A percentile compares a stretch with the other conserved stretches of the same genome.
Conservation (phyloP, 2,888 invertebrate species). For the Microplitis manilae region DNA sequence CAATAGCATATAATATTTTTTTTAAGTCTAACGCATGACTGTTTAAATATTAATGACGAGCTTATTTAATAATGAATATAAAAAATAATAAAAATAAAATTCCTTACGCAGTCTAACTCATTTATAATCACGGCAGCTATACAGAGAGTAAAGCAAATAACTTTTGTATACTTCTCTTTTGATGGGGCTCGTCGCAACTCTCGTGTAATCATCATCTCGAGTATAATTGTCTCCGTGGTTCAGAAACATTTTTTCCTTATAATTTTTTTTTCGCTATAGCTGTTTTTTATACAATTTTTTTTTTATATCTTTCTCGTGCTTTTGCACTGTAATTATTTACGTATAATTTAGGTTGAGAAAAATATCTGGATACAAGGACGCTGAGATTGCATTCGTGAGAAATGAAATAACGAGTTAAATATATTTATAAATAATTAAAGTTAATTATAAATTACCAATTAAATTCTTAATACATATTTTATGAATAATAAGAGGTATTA, state of each 20-base stretch:
- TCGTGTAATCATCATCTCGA: constrained; percentile 36
- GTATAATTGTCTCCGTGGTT: constrained; percentile 63
- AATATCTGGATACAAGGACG: background rate
- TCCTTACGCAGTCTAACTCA: constrained; percentile 54
- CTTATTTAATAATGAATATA: too few relatives aligned
- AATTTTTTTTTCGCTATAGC: constrained; percentile 18
- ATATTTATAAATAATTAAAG: constrained; percentile 16
- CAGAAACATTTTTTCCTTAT: constrained; percentile 9
- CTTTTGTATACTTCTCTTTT: background rate
- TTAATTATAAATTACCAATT: background rate
- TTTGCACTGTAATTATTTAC: constrained; percentile 19
- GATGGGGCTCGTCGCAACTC: constrained; percentile 12
- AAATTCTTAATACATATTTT: background rate
- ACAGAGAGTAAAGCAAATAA: constrained; percentile 26
- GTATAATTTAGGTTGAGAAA: constrained; percentile 20
- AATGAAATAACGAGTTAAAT: constrained; percentile 1
- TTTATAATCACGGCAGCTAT: constrained; percentile 61
- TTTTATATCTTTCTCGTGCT: background rate
- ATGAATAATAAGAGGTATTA: background rate
- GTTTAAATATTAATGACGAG: too few relatives aligned
- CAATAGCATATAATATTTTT: too few relatives aligned
- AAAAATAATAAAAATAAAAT: too few relatives aligned
- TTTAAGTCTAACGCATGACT: too few relatives aligned
- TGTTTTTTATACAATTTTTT: constrained; percentile 3
- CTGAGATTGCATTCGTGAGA: background rate